Conservation (phyloP, 2,888 invertebrate genomes). For the Epinotia ramella region DNA sequence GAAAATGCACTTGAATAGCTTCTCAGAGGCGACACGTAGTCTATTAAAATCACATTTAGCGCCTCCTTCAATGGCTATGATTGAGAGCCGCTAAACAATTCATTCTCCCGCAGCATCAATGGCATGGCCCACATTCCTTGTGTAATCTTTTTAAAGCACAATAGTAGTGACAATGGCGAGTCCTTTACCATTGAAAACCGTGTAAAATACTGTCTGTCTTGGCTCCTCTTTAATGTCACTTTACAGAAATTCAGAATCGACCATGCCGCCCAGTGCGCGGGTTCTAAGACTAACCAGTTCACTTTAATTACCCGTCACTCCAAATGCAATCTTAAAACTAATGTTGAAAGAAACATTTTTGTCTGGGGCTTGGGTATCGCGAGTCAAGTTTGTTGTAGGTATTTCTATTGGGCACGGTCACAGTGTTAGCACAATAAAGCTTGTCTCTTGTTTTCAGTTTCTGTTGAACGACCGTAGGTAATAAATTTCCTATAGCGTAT, state of each 20-base stretch:
- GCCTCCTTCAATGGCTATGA: conserved; percentile 80
- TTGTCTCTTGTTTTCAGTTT: conserved; percentile 61
- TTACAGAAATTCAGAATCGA: conserved; percentile 73
- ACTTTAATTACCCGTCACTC: neutral
- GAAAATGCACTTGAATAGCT: conserved; percentile 74
- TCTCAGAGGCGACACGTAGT: conserved; percentile 79
- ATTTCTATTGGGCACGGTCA: conserved; percentile 72
- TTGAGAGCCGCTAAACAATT: conserved; percentile 82
- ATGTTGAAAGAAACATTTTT: conserved; percentile 46
- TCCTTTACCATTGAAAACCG: conserved; percentile 70
- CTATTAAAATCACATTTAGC: conserved; percentile 84
- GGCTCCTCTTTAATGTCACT: conserved; percentile 80
- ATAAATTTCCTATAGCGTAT: conserved; percentile 72
- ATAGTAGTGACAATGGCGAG: conserved; percentile 70
- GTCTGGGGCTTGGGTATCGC: conserved; percentile 1
- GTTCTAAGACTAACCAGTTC: conserved; percentile 50
- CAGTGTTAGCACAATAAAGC: conserved; percentile 67
- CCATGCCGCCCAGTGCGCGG: conserved; percentile 73
- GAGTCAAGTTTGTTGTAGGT: conserved; percentile 64
- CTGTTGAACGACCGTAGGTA: conserved; percentile 68
- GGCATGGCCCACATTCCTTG: conserved; percentile 78
- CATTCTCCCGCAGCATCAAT: conserved; percentile 74
- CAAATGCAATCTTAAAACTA: conserved; percentile 46
- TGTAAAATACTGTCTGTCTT: conserved; percentile 69
- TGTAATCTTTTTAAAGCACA: conserved; percentile 79